phyloP scores from a whole-genome alignment of 2,113 vertebrate genomes.

The Oceanites oceanicus region DNA sequence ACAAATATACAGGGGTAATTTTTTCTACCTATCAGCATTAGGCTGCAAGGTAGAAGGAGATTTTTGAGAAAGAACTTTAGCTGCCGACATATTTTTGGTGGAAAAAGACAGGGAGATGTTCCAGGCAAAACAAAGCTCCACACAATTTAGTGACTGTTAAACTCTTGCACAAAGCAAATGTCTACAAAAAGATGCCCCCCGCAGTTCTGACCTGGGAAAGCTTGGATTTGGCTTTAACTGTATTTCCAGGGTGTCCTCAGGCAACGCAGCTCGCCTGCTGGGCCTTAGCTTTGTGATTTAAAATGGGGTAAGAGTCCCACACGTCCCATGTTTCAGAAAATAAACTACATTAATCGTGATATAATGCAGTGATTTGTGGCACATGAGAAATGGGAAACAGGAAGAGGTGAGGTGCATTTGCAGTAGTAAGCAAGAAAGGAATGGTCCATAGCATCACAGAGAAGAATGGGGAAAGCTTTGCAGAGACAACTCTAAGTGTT shows the following conservation, averaged over 20 bases:
- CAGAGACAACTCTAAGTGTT: neutral
- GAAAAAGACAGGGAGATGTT: neutral
- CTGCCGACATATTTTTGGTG: neutral
- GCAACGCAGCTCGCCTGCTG: neutral
- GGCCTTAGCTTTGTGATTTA: neutral
- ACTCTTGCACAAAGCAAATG: neutral
- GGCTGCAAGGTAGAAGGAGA: neutral
- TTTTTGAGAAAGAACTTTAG: neutral
- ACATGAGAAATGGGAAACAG: neutral
- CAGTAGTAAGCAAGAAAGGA: neutral
- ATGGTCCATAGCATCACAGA: neutral
- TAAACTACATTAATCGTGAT: neutral
- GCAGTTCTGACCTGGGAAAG: neutral
- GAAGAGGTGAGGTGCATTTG: neutral
- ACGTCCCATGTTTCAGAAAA: neutral
- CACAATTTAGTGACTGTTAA: neutral
- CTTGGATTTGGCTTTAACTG: neutral
- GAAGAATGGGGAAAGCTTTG: neutral
- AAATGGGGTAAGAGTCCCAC: neutral
- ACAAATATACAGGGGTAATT: neutral
- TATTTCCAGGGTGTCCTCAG: neutral
- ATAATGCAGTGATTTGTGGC: neutral
- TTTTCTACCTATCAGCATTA: neutral
- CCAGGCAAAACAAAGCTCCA: neutral
- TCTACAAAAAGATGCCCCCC: neutral